Evolutionary conservation across 2,888 invertebrate genomes (phyloP), one percentile per base, ranked within the genome.

Genomic region (Drepanosiphum platanoidis): DNA sequence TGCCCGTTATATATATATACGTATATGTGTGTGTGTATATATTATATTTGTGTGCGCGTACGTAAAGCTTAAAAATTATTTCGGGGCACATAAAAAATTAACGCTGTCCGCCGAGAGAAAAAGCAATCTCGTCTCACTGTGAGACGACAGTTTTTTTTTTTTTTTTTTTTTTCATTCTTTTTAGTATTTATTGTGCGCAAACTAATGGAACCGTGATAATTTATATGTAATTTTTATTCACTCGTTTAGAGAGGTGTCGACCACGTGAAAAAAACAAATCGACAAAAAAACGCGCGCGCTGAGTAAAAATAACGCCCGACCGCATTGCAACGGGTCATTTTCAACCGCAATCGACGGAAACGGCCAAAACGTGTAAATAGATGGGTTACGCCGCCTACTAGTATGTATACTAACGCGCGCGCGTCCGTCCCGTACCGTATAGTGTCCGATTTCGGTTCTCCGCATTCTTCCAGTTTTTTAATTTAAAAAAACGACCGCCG

Each of bases 271-370:
- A 39, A 71, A 22, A 81, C 36, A 52, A 52, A 79, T 46, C 34
- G 34, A 46, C 32, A 34, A 68, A 74, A 80, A 61, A 18, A n/a
- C 58, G 30, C 11, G 30, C 36, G 13, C 9, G 61, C n/a, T 9
- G 68, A 18, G 70, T 80, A 72, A 75, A 84, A 68, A 74, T 83
- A 84, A 77, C 75, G 66, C 5, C 34, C 42, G 42, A 36, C 68
- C 66, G 32, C 46, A 36, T 75, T 75, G 64, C 52, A 68, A 84
- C 75, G 75, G 74, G 74, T 66, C 61, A 32, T 83, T 83, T 74
- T 74, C 74, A 64, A 64, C 74, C 83, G 83, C 83, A 83, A 83
- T 64, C 83, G 83, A 83, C 64, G 82, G 71, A 72, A 82, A 82
- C 72, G 83, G 83, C 46, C 74, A 46, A 34, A 42, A 64, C 22